Percentiles rank a stretch among this genome's conserved stretches.
phyloP scores from a whole-genome alignment of 2,797 vertebrate species.

The Bradypus variegatus region DNA sequence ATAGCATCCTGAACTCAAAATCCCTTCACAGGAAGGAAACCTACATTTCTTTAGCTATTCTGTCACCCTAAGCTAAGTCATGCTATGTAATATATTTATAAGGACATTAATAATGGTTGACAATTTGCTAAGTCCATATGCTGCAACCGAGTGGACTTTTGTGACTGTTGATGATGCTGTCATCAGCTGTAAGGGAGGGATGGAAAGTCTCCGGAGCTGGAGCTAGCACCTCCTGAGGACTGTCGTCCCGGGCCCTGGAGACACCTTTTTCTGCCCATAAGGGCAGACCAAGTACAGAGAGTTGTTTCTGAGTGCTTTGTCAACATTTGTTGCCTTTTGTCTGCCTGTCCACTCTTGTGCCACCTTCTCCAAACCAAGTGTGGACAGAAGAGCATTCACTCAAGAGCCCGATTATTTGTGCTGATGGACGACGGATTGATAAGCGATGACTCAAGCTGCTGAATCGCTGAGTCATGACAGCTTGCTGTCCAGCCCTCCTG shows the following conservation, averaged over 20 bases:
- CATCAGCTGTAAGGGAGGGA: background rate
- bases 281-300: background rate
- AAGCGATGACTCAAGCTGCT: background rate
- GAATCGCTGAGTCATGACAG: background rate
- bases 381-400: background rate
- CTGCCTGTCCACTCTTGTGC: background rate
- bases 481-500: background rate
- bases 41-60: background rate
- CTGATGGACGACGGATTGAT: background rate
- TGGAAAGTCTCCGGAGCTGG: background rate
- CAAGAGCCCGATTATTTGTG: background rate
- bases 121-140: background rate
- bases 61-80: background rate
- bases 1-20: background rate
- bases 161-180: background rate
- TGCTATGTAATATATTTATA: background rate
- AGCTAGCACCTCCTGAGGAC: fast-evolving
- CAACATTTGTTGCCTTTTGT: background rate
- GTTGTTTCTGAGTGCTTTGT: background rate
- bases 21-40: background rate
- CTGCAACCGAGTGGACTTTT: background rate
- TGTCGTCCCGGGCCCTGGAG: background rate
- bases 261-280: background rate
- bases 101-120: background rate
- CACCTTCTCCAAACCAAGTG: background rate